Evolutionary conservation across 1,140 invertebrate genomes (phyloP), one percentile per base, ranked within the genome.

Genomic region (Drosophila leontia): DNA sequence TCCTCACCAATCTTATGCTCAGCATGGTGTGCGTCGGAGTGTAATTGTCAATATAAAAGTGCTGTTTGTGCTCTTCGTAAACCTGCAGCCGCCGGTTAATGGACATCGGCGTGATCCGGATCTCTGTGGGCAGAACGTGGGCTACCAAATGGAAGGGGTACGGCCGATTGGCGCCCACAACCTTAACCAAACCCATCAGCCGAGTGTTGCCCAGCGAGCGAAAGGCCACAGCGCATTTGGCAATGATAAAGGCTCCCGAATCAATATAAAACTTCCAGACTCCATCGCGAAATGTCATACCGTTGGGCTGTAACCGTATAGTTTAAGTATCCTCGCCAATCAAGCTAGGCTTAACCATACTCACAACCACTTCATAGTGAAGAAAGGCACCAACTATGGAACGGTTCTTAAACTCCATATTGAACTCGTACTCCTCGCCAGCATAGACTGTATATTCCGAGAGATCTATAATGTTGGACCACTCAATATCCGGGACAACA

Each of bases 1-100:
- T 26, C 35, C 83, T 80, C 61, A 92, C 91, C 85, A 92, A 50
- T 19, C 42, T 57, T 58, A 92, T 69, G 2, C 48, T 63, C 7
- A 92, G 61, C 56, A 75, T 70, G 2, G 91, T 92, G 32, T 78
- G 62, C 3, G 91, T 91, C 2, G 91, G 91, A 17, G 91, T 71
- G 4, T 12, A 42, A 26, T 92, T 92, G 39, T 92, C 87, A n/a
- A 92, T 92, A 19, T 78, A 92, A 9, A 92, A 67, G 51, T 90
- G 74, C 11, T 77, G 41, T 17, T 60, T 69, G 15, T 51, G 48
- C 7, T 12, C 12, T 47, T 90, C 82, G 17, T 61, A 84, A 9
- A 92, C 82, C 13, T 68, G 71, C 12, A 91, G 32, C 1, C 75
- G 58, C 6, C 57, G 29, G 19, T 75, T 59, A 0, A 92, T 70